Conservation (phyloP, 2,797 vertebrate genomes). For the Pterois miles region DNA sequence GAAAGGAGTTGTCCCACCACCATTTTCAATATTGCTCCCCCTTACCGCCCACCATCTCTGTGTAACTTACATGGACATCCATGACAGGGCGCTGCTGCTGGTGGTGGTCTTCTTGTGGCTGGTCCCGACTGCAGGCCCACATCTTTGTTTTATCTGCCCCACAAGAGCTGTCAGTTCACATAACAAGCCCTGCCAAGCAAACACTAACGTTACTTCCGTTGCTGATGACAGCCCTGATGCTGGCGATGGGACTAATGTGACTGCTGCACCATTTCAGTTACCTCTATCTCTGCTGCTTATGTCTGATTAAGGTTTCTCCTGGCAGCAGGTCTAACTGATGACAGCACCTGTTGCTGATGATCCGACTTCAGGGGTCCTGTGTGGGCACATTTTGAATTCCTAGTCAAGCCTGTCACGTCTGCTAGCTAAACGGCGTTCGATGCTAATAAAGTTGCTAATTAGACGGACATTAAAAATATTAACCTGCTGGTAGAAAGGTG, state of each 20-base stretch:
- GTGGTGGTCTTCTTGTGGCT: not conserved
- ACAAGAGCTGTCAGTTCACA: constrained; percentile 46
- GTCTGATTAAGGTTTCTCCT: constrained; percentile 17
- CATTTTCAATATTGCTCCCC: not conserved
- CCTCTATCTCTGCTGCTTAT: constrained; percentile 37
- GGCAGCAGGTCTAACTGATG: constrained; percentile 21
- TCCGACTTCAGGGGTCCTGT: not conserved
- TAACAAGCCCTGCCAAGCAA: constrained; percentile 43
- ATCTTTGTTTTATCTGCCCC: constrained; percentile 59
- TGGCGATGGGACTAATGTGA: constrained; percentile 52
- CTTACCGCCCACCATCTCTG: not conserved
- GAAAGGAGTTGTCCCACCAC: not conserved
- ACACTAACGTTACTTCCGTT: constrained; percentile 6
- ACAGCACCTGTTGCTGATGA: constrained; percentile 45
- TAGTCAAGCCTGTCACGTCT: not conserved
- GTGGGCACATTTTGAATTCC: not conserved
- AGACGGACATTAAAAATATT: not conserved
- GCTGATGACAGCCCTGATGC: constrained; percentile 57
- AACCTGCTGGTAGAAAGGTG: not conserved
- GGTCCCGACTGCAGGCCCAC: constrained; percentile 12
- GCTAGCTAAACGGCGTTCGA: not conserved
- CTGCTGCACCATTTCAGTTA: constrained; percentile 22
- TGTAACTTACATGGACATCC: not conserved
- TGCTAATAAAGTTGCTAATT: not conserved
- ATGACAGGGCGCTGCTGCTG: not conserved